phyloP scores from a whole-genome alignment of 2,797 vertebrate species.

The Fundulus diaphanus region DNA sequence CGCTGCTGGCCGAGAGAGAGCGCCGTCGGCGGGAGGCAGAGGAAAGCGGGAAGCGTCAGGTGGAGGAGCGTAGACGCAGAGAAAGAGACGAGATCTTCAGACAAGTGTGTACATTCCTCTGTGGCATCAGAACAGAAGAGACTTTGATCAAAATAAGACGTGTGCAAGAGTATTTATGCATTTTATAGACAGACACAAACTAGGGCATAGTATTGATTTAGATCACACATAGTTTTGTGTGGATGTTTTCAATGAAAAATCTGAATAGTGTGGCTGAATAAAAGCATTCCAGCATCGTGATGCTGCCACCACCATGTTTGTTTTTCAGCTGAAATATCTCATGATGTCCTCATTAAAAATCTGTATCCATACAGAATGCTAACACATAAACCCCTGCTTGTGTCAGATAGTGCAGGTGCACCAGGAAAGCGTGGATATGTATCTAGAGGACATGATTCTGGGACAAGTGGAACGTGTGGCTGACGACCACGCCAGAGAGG shows the following conservation, averaged over 20 bases:
- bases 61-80: slow-evolving; percentile 83
- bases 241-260: not conserved
- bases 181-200: not conserved
- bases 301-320: not conserved
- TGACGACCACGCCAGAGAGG: slow-evolving; percentile 88
- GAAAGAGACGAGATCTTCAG: slow-evolving; percentile 92
- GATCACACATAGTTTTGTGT: not conserved
- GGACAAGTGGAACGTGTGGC: slow-evolving; percentile 80
- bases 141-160: not conserved
- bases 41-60: slow-evolving; percentile 90
- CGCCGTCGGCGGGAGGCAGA: slow-evolving; percentile 88
- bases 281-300: not conserved
- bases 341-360: not conserved
- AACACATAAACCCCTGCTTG: not conserved
- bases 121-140: not conserved
- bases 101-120: slow-evolving; percentile 76
- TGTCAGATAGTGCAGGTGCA: slow-evolving; percentile 89
- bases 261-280: not conserved
- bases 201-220: not conserved
- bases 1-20: slow-evolving; percentile 88
- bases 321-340: not conserved
- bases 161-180: not conserved
- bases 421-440: slow-evolving; percentile 89
- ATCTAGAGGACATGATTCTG: slow-evolving; percentile 91
- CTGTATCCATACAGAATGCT: too few species aligned